Conservation (phyloP, 2,888 invertebrate genomes). For the Adelphocoris suturalis region DNA sequence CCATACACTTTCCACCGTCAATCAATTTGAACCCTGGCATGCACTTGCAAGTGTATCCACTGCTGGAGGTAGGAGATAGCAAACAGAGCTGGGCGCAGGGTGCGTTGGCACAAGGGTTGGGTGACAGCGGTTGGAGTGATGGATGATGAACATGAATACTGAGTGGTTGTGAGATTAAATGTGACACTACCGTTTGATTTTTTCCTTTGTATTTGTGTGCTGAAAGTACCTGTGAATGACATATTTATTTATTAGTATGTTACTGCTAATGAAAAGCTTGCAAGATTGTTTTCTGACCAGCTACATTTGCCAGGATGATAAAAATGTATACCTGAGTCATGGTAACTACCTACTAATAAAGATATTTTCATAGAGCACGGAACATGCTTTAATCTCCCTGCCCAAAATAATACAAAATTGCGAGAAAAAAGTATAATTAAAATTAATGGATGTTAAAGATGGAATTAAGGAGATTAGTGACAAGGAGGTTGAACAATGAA, state of each 20-base stretch:
- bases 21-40: constrained; percentile 88
- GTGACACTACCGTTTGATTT: constrained; percentile 95
- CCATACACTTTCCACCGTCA: constrained; percentile 86
- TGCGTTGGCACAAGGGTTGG: constrained; percentile 87
- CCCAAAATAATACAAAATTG: too few species aligned
- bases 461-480: too few species aligned
- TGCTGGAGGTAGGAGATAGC: constrained; percentile 86
- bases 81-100: constrained; percentile 95
- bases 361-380: too few species aligned
- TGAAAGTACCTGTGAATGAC: constrained; percentile 81
- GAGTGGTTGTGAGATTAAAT: constrained; percentile 95
- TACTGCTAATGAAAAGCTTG: too few species aligned
- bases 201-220: constrained; percentile 95
- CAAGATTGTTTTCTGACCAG: too few species aligned
- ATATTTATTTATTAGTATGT: neutral
- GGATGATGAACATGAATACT: constrained; percentile 98
- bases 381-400: too few species aligned
- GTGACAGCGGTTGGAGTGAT: constrained; percentile 90
- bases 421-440: too few species aligned
- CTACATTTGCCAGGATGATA: too few species aligned
- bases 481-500: too few species aligned
- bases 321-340: too few species aligned
- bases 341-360: too few species aligned
- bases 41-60: constrained; percentile 93
- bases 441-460: too few species aligned